These are phyloP conservation scores for Troides aeacus DNA, from an alignment of 2,888 invertebrate species.

Conservation along the genomic window DNA sequence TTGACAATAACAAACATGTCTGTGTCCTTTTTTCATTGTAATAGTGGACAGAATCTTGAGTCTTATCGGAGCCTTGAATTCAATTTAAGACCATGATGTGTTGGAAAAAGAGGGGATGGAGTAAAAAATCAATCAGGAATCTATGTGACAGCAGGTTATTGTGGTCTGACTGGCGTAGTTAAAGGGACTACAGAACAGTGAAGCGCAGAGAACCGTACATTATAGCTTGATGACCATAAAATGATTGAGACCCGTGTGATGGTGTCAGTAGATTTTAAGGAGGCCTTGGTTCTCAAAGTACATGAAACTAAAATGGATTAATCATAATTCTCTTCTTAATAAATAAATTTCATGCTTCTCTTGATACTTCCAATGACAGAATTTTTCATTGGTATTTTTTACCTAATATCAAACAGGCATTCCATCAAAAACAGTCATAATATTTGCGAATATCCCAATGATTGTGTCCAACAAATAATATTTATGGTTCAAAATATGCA, in stretches of 20 bases:
- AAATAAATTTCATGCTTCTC: too few species aligned
- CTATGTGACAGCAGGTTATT: conserved; percentile 69
- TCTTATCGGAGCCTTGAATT: conserved; percentile 51
- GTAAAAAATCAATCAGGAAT: conserved; percentile 77
- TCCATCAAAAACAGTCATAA: too few species aligned
- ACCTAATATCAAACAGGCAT: too few species aligned
- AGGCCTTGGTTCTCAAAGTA: conserved; percentile 51
- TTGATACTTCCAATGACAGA: too few species aligned
- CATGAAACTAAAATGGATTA: too few species aligned
- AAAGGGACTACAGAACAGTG: conserved; percentile 65
- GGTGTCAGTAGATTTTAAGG: conserved; percentile 32
- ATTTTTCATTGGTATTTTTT: too few species aligned
- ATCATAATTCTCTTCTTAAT: too few species aligned
- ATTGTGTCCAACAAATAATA: too few species aligned
- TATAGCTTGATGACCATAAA: conserved; percentile 66
- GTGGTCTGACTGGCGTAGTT: conserved; percentile 67
- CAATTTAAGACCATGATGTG: conserved; percentile 59
- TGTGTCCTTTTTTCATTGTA: too few species aligned
- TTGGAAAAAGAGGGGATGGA: conserved; percentile 49
- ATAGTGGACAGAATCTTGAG: neutral
- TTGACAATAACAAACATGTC: too few species aligned
- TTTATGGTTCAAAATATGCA: too few species aligned
- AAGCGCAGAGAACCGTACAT: conserved; percentile 63
- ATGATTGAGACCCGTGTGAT: conserved; percentile 43
- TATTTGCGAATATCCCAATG: too few species aligned